Evolutionary conservation across 2,888 invertebrate species (phyloP), one percentile per base, ranked within the genome.

Genomic region (Tinea trinotella): DNA sequence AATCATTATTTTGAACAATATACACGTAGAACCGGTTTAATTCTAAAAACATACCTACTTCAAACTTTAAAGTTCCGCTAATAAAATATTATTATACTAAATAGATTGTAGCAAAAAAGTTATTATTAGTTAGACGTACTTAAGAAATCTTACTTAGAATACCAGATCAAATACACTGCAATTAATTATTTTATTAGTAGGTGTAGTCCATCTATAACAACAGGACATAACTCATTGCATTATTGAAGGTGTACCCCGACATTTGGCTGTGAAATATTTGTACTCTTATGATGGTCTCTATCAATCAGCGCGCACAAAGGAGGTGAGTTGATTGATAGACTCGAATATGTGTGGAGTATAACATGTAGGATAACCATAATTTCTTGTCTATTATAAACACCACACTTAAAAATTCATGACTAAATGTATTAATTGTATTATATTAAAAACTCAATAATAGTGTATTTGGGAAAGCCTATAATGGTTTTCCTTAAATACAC

Each of bases 251-350:
- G 34, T 34, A 36, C 52, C 6, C 12, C 2, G 18, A 13, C 22
- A 12, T 19, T 36, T 6, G 52, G 35, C 35, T 36, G 52, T 18
- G 52, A 52, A 36, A 52, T 52, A 36, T 52, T 52, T 52, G 52
- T 52, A 52, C 52, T 13, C 35, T 34, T 52, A 3, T 35, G 52
- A 52, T 52, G 52, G 17, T 34, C 52, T 35, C 35, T 17, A 52
- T 52, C 52, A 18, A 52, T 52, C 52, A 52, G 52, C 12, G 22
- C 7, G 19, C 36, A 53, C 53, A 53, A 53, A 20, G 40, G 53
- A 24, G 36, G 10, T 19, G 18, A 34, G 36, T 22, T 53, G 53
- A 53, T 53, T 40, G 53, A 53, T 53, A 13, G 53, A 50, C 15
- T 50, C 15, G 24, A 15, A 50, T 10, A 22, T 50, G 24, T 24